These are phyloP conservation scores for Glyphotaelius pellucidus DNA, from an alignment of 2,888 invertebrate species.

Conservation along the genomic window DNA sequence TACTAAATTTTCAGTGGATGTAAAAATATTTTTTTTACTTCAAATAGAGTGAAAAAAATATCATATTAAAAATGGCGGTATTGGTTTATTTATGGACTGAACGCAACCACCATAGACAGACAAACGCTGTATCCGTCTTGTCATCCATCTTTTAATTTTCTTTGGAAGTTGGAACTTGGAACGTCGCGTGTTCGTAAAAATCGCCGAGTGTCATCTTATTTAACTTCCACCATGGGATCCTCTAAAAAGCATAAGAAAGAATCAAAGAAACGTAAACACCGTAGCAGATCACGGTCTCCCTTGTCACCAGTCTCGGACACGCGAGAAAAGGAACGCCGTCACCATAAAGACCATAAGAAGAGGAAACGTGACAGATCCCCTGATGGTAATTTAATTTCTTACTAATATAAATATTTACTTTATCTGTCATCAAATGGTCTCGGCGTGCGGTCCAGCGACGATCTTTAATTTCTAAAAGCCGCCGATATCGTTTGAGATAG, in stretches of 20 bases:
- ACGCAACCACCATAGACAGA: background rate
- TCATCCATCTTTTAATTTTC: background rate
- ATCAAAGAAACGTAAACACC: slow-evolving; percentile 83
- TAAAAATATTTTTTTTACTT: background rate
- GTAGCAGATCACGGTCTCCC: slow-evolving; percentile 78
- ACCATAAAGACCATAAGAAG: slow-evolving; percentile 78
- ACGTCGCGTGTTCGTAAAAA: background rate
- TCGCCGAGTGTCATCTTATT: background rate
- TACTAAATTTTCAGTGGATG: no score
- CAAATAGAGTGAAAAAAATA: background rate
- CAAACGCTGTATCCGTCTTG: background rate
- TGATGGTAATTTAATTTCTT: slow-evolving; percentile 76
- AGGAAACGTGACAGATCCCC: slow-evolving; percentile 76
- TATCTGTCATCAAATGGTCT: slow-evolving; percentile 39
- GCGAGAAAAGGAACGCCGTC: slow-evolving; percentile 76
- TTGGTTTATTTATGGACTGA: no score
- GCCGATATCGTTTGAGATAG: slow-evolving; percentile 47
- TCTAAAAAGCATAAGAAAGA: slow-evolving; percentile 86
- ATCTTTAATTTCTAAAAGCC: background rate
- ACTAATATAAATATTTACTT: slow-evolving; percentile 54
- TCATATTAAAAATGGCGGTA: background rate
- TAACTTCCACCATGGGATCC: slow-evolving; percentile 52
- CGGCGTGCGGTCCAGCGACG: slow-evolving; percentile 18
- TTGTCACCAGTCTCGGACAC: slow-evolving; percentile 74
- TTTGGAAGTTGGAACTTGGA: background rate